These are phyloP conservation scores for Saturnia japonica DNA, from an alignment of 2,888 invertebrate species.

Conservation along the genomic window DNA sequence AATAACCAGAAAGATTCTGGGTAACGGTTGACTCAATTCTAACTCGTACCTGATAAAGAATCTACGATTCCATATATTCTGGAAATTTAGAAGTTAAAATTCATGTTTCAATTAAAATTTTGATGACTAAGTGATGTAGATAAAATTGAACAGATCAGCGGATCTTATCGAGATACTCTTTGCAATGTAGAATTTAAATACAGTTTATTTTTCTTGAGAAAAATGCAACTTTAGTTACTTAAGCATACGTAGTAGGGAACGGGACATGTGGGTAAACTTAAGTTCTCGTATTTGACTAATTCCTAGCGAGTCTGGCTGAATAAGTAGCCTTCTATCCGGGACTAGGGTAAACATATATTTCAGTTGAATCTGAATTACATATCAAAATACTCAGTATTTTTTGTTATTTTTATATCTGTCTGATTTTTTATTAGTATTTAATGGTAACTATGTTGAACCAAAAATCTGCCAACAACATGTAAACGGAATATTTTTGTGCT, in stretches of 20 bases:
- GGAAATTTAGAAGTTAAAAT: too few relatives aligned
- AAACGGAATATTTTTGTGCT: too few relatives aligned
- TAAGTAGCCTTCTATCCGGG: slow-evolving; percentile 24
- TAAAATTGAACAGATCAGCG: neutral
- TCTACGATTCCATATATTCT: too few relatives aligned
- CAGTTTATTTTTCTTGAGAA: neutral
- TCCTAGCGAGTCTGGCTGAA: slow-evolving; percentile 31
- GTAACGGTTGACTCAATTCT: too few relatives aligned
- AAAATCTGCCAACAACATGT: too few relatives aligned
- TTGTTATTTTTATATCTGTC: too few relatives aligned
- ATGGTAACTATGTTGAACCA: too few relatives aligned
- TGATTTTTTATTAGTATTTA: too few relatives aligned
- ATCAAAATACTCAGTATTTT: neutral
- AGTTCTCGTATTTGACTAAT: slow-evolving; percentile 49
- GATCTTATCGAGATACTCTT: neutral
- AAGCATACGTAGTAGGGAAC: slow-evolving; percentile 26
- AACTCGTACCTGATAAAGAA: too few relatives aligned
- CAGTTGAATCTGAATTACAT: slow-evolving; percentile 11
- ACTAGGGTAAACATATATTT: slow-evolving; percentile 17
- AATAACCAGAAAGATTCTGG: too few relatives aligned
- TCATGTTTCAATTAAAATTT: too few relatives aligned
- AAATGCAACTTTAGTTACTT: neutral
- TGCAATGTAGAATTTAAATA: neutral
- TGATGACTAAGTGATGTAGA: too few relatives aligned
- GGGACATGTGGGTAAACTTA: slow-evolving; percentile 35